These are phyloP conservation scores for Acanthosepion esculentum DNA, from an alignment of 2,888 invertebrate species.

Conservation along the genomic window DNA sequence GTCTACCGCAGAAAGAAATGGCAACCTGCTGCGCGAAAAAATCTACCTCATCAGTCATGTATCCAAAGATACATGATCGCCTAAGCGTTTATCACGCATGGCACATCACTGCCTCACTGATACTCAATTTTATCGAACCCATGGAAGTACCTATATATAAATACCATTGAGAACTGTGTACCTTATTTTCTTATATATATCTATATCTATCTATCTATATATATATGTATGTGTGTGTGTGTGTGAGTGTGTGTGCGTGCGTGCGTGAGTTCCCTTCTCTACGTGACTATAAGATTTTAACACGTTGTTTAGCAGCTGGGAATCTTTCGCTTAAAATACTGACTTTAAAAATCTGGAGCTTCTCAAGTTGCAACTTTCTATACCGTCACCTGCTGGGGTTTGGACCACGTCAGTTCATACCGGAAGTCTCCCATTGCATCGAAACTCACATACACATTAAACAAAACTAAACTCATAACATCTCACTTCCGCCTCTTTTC, in stretches of 20 bases:
- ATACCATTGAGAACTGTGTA: too few species aligned
- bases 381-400: not conserved
- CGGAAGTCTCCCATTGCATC: not conserved
- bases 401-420: not conserved
- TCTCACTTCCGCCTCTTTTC: not conserved
- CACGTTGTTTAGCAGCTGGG: not conserved
- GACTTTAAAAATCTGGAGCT: not conserved
- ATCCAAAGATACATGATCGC: too few species aligned
- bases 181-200: not conserved
- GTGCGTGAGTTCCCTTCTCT: not conserved
- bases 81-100: too few species aligned
- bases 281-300: not conserved
- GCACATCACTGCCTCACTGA: too few species aligned
- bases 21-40: too few species aligned
- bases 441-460: not conserved
- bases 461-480: too few species aligned
- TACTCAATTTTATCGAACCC: too few species aligned
- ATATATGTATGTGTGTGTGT: not conserved
- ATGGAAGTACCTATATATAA: too few species aligned
- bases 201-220: not conserved
- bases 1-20: too few species aligned
- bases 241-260: not conserved
- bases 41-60: too few species aligned
- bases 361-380: not conserved
- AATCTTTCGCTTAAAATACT: not conserved